These are phyloP conservation scores for Lepus oiostolus DNA, from an alignment of 2,797 vertebrate genomes.

Conservation along the genomic window DNA sequence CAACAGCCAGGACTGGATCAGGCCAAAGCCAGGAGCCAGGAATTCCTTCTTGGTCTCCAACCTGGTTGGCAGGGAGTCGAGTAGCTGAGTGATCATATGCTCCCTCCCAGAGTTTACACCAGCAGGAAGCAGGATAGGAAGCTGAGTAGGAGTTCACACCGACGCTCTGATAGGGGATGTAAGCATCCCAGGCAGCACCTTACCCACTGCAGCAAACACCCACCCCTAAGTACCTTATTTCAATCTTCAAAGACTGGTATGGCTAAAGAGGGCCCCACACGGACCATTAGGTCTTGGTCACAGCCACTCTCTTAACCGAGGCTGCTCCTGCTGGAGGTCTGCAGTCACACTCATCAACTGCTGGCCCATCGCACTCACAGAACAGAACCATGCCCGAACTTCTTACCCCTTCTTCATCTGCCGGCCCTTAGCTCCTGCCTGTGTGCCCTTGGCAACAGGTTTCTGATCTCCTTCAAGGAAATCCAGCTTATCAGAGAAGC, in stretches of 20 bases:
- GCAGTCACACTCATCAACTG: accelerated
- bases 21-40: no score
- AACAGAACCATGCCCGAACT: background rate
- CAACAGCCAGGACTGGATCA: no score
- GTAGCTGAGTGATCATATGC: no score
- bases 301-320: background rate
- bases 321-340: background rate
- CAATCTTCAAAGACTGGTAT: background rate
- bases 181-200: no score
- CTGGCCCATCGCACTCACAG: background rate
- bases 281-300: accelerated
- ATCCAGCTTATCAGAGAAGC: conserved; percentile 98
- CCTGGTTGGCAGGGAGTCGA: no score
- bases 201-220: no score
- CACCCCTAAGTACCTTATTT: background rate
- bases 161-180: no score
- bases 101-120: no score
- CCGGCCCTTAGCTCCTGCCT: conserved; percentile 83
- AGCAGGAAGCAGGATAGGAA: no score
- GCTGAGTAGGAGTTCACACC: no score
- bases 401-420: conserved; percentile 91
- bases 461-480: conserved; percentile 96
- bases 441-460: conserved; percentile 72
- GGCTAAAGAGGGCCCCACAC: background rate
- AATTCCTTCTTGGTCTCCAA: no score